Evolutionary conservation across 1,140 invertebrate species (phyloP).

Genomic region (Potamilus streckersoni): DNA sequence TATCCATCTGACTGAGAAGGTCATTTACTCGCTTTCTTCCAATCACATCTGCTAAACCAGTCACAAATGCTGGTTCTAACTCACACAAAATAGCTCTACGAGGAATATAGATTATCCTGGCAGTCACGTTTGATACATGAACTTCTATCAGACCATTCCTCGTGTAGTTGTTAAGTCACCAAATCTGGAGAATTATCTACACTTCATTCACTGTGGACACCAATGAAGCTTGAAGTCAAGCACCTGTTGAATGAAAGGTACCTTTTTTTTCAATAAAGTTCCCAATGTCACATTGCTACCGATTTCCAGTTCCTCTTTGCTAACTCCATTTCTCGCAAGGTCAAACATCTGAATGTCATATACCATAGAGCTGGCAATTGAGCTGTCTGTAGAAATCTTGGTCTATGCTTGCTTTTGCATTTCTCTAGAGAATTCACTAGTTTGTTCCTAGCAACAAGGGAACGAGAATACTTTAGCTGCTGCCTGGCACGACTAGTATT

Average conservation of each 20-base stretch:
- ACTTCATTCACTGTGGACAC: neutral
- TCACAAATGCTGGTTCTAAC: neutral
- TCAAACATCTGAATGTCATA: no score
- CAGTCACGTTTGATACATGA: slow-evolving; percentile 6
- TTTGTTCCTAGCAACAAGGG: slow-evolving; percentile 26
- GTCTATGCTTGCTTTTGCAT: slow-evolving; percentile 19
- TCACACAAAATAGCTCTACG: slow-evolving; percentile 13
- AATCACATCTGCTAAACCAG: no score
- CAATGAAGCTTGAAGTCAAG: neutral
- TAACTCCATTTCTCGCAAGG: neutral
- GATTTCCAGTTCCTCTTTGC: neutral
- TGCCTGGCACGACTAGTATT: slow-evolving; percentile 13
- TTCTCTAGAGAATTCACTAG: slow-evolving; percentile 4
- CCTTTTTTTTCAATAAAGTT: neutral
- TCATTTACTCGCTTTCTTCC: no score
- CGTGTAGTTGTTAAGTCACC: neutral
- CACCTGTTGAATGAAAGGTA: neutral
- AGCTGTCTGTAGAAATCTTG: slow-evolving; percentile 27
- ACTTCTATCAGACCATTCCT: neutral
- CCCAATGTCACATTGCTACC: neutral
- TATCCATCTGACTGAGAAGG: slow-evolving; percentile 5
- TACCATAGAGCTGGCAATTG: neutral
- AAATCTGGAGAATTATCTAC: slow-evolving; percentile 7
- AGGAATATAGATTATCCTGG: slow-evolving; percentile 10
- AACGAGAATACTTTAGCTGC: slow-evolving; percentile 1